Conservation (phyloP, 2,113 vertebrate species). For the Eleginops maclovinus region DNA sequence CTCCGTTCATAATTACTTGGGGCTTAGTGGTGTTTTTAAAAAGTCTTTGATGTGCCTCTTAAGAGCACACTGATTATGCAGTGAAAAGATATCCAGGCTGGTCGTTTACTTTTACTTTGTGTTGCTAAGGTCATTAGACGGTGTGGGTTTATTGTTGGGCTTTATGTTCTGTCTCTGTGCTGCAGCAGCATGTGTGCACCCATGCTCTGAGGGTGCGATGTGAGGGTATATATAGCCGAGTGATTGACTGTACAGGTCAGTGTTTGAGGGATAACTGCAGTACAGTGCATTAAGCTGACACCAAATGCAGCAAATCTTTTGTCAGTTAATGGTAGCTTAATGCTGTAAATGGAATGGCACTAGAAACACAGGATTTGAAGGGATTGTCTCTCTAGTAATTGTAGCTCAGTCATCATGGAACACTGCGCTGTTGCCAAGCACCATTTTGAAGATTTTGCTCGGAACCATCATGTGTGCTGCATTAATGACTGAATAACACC, state of each 20-base stretch:
- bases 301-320: constrained; percentile 68
- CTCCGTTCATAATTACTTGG: constrained; percentile 59
- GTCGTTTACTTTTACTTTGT: constrained; percentile 22
- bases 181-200: not conserved
- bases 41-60: constrained; percentile 64
- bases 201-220: constrained; percentile 32
- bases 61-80: constrained; percentile 48
- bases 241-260: constrained; percentile 60
- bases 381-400: constrained; percentile 75
- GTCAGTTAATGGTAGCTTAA: constrained; percentile 76
- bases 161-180: constrained; percentile 12
- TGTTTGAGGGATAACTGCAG: constrained; percentile 47
- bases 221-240: constrained; percentile 41
- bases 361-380: constrained; percentile 64
- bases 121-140: constrained; percentile 24
- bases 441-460: constrained; percentile 27
- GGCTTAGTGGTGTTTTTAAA: constrained; percentile 54
- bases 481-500: constrained; percentile 22
- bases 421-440: constrained; percentile 37
- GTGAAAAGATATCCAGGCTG: constrained; percentile 6
- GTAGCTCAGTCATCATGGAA: constrained; percentile 44
- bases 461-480: constrained; percentile 1
- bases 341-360: constrained; percentile 49
- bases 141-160: constrained; percentile 5
- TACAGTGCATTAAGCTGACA: constrained; percentile 54